phyloP scores from a whole-genome alignment of 2,888 invertebrate species.

The Macrostomum cliftonense region DNA sequence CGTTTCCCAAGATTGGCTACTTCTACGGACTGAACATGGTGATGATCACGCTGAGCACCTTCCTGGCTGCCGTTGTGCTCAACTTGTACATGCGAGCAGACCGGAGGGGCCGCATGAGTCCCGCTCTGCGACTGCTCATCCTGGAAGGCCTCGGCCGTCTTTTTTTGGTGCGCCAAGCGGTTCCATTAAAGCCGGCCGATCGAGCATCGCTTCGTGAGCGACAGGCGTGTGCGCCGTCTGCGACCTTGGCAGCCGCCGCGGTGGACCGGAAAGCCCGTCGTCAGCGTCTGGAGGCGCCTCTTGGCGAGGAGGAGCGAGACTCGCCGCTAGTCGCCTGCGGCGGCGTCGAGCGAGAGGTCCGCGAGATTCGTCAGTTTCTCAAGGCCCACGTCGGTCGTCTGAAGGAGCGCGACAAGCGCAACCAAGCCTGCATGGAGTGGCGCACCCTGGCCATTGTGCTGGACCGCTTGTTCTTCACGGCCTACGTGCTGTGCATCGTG shows the following conservation, averaged over 20 bases:
- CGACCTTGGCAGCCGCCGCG: no score
- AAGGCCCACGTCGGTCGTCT: slow-evolving; percentile 9
- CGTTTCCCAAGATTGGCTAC: slow-evolving; percentile 14
- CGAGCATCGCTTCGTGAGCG: no score
- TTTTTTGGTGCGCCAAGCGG: slow-evolving; percentile 7
- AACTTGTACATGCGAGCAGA: slow-evolving; percentile 12
- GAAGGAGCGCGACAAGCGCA: slow-evolving; percentile 6
- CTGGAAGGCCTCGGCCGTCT: slow-evolving; percentile 8
- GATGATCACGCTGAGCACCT: slow-evolving; percentile 13
- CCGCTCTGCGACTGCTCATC: slow-evolving; percentile 2
- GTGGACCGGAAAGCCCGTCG: no score
- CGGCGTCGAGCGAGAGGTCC: slow-evolving; percentile 6
- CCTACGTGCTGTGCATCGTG: slow-evolving; percentile 7
- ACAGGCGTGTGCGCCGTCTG: no score
- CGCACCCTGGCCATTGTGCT: slow-evolving; percentile 11
- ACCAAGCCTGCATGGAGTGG: slow-evolving; percentile 11
- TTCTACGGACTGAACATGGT: slow-evolving; percentile 11
- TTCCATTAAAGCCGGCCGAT: not conserved
- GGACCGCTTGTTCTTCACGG: slow-evolving; percentile 8
- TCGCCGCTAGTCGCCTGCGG: not conserved
- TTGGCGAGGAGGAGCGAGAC: not conserved
- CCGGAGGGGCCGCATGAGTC: slow-evolving; percentile 3
- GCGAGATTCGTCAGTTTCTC: slow-evolving; percentile 7
- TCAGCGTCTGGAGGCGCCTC: not conserved
- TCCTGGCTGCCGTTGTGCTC: slow-evolving; percentile 10